A percentile compares a stretch with the other conserved stretches of the same genome.
Conservation (phyloP, 2,113 vertebrate species). For the Engystomops pustulosus region DNA sequence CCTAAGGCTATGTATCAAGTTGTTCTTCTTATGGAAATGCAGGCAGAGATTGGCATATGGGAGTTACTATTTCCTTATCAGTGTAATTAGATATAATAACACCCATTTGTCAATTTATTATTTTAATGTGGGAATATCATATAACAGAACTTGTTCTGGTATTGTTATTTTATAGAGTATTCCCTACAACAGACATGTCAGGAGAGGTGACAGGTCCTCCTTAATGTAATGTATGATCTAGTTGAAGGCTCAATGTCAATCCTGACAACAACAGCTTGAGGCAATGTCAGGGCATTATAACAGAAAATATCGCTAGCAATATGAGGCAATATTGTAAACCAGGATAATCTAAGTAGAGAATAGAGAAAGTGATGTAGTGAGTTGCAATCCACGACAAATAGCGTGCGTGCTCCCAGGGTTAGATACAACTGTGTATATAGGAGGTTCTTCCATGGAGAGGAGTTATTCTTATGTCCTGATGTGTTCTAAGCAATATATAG, state of each 20-base stretch:
- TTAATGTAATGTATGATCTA: not conserved
- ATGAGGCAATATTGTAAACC: not conserved
- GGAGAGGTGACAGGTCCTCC: not conserved
- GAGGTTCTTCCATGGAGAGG: no score
- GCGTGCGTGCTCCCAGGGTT: no score
- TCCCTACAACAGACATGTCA: not conserved
- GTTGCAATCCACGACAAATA: no score
- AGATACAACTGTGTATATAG: no score
- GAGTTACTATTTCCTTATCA: not conserved
- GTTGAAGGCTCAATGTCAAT: not conserved
- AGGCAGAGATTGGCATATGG: no score
- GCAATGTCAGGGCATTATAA: not conserved
- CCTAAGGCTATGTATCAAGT: no score
- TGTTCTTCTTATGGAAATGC: no score
- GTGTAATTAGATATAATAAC: no score
- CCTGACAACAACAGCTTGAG: not conserved
- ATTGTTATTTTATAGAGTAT: not conserved
- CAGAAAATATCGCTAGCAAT: not conserved
- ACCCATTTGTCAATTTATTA: no score
- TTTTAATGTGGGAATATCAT: no score
- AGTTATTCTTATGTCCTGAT: no score
- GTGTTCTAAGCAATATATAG: no score
- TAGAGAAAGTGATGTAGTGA: not conserved
- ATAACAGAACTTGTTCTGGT: not conserved
- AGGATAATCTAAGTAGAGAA: not conserved